phyloP scores from a whole-genome alignment of 2,888 invertebrate species.

The Schizotus pectinicornis region DNA sequence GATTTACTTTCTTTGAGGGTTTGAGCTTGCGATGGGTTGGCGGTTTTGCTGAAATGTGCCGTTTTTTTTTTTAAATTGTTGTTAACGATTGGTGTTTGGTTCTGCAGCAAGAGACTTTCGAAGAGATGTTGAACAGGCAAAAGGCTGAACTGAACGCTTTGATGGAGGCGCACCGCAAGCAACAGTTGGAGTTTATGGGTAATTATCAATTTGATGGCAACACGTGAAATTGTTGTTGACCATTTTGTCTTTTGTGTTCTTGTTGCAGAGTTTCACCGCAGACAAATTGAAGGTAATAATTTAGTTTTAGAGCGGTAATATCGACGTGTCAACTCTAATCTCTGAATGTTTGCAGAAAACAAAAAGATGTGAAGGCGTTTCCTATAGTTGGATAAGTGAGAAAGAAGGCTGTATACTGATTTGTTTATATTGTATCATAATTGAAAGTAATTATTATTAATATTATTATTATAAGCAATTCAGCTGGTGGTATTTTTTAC shows the following conservation, averaged over 20 bases:
- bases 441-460: constrained; percentile 27
- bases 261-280: constrained; percentile 48
- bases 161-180: constrained; percentile 61
- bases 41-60: constrained; percentile 4
- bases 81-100: constrained; percentile 27
- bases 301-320: constrained; percentile 3
- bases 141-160: constrained; percentile 64
- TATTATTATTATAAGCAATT: constrained; percentile 15
- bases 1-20: too few relatives aligned
- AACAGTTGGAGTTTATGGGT: constrained; percentile 59
- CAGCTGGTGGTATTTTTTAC: background rate
- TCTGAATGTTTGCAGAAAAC: constrained; percentile 44
- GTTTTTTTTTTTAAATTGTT: constrained; percentile 11
- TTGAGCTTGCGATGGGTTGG: background rate
- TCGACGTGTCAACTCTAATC: background rate
- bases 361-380: constrained; percentile 46
- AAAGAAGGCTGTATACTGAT: constrained; percentile 57
- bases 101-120: constrained; percentile 57
- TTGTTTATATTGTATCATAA: constrained; percentile 56
- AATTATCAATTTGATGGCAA: constrained; percentile 43
- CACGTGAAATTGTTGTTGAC: constrained; percentile 34
- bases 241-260: constrained; percentile 28
- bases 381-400: constrained; percentile 47
- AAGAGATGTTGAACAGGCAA: constrained; percentile 61
- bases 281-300: constrained; percentile 45